Base-by-base conservation (phyloP, 2,888 invertebrate species). In the Ommatoiulus sabulosus region DNA sequence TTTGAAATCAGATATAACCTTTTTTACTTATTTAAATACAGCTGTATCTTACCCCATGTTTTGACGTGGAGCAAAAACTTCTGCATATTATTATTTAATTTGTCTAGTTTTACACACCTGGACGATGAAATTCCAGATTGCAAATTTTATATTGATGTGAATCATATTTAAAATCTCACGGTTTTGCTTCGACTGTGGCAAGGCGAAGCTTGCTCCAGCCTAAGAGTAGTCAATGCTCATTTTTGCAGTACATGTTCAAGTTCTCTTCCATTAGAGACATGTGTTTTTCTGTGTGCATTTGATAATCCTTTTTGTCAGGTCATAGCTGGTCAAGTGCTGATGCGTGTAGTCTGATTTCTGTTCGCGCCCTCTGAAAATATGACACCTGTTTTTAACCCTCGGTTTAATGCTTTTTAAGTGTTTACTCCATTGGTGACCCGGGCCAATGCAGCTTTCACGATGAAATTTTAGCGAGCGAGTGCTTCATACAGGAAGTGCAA, bases 301-400 rank as follows among this genome's bases (percentile, higher is more conserved):
- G 80, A 80, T 80, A 80, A 80, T 80, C 80, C 80, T 35, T 80
- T 48, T 24, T 43, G 80, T 43, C 35, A 24, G 80, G 80, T 80
- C 80, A 80, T 80, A 12, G 80, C 80, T 80, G 80, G 80, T 80
- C 80, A 80, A 80, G 80, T 80, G 80, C 80, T 80, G 35, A 15
- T 80, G 80, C 35, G 10, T 35, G 80, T 35, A 35, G 80, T 35
- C 15, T 4, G 80, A 80, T 80, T 80, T 80, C 80, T 80, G 80
- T 80, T 35, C 80, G 43, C 80, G 35, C 80, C 80, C 80, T 80
- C 80, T 80, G 80, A 80, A 80, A 80, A 80, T 80, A 35, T 80
- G 80, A 80, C 35, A 80, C 80, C 15, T 80, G 35, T 35, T 80
- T 80, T 80, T 80, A 24, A 24, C 35, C 80, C 80, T 80, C 80